phyloP scores from a whole-genome alignment of 2,797 vertebrate species.

The Coregonus sp. region DNA sequence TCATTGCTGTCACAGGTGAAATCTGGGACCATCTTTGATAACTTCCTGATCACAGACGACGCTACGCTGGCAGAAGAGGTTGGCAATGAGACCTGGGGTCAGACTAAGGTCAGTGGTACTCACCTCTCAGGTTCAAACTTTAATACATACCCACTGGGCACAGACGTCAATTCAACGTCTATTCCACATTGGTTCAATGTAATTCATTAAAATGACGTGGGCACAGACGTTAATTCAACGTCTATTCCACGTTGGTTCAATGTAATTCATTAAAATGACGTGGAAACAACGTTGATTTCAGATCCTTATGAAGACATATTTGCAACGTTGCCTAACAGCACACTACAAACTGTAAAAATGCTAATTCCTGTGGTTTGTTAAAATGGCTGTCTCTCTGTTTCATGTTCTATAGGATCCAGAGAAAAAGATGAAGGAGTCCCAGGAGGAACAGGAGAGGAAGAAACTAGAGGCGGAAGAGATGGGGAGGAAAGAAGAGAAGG shows the following conservation, averaged over 20 bases:
- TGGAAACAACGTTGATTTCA: neutral
- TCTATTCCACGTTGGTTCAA: too few relatives aligned
- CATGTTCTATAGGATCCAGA: conserved; percentile 45
- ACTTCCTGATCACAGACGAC: conserved; percentile 82
- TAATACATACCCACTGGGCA: too few relatives aligned
- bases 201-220: too few relatives aligned
- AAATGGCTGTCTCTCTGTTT: neutral
- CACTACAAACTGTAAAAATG: neutral
- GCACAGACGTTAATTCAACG: neutral
- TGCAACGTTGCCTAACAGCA: neutral
- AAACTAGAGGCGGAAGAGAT: neutral
- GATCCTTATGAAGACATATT: neutral
- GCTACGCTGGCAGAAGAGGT: conserved; percentile 81
- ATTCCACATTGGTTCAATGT: too few relatives aligned
- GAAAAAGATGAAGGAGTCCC: conserved; percentile 53
- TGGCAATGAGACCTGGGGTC: conserved; percentile 80
- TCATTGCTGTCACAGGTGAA: conserved; percentile 72
- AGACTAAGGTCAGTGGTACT: conserved; percentile 73
- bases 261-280: too few relatives aligned
- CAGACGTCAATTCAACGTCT: too few relatives aligned
- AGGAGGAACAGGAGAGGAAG: neutral
- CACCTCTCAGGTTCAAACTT: neutral
- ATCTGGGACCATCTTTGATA: conserved; percentile 86
- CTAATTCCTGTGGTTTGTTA: neutral
- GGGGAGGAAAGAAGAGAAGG: neutral